Evolutionary conservation across 1,140 invertebrate species (phyloP).

Genomic region (Lepidurus couesii): DNA sequence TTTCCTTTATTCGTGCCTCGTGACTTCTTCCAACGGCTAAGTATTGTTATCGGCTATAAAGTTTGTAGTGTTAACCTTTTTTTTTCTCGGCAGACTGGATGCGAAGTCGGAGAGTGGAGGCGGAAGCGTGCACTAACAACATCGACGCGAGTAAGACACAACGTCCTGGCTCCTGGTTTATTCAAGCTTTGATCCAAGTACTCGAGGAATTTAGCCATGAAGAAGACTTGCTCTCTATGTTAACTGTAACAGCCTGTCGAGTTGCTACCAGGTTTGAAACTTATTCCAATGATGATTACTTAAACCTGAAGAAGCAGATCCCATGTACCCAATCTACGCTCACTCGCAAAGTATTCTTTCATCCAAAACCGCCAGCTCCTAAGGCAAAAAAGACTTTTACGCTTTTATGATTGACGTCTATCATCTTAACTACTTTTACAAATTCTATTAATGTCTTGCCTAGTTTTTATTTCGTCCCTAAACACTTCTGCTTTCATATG

Average conservation of each 20-base stretch:
- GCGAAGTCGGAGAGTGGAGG: not conserved
- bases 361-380: not conserved
- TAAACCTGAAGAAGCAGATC: constrained; percentile 92
- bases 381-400: not conserved
- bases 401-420: not conserved
- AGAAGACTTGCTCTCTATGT: constrained; percentile 73
- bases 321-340: constrained; percentile 89
- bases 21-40: not conserved
- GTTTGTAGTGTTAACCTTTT: not conserved
- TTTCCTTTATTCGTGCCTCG: not conserved
- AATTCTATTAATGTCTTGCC: too few relatives aligned
- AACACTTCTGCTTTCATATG: too few relatives aligned
- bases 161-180: constrained; percentile 98
- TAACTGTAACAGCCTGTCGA: constrained; percentile 76
- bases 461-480: too few relatives aligned
- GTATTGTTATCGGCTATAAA: not conserved
- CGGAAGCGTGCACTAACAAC: not conserved
- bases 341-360: constrained; percentile 60
- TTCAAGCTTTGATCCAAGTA: constrained; percentile 81
- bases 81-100: not conserved
- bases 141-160: constrained; percentile 55
- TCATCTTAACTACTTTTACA: not conserved
- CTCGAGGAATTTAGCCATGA: constrained; percentile 62
- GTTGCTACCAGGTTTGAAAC: constrained; percentile 90
- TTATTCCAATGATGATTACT: constrained; percentile 70